Evolutionary conservation across 2,888 invertebrate species (phyloP).

Genomic region (Saturnia pavonia): DNA sequence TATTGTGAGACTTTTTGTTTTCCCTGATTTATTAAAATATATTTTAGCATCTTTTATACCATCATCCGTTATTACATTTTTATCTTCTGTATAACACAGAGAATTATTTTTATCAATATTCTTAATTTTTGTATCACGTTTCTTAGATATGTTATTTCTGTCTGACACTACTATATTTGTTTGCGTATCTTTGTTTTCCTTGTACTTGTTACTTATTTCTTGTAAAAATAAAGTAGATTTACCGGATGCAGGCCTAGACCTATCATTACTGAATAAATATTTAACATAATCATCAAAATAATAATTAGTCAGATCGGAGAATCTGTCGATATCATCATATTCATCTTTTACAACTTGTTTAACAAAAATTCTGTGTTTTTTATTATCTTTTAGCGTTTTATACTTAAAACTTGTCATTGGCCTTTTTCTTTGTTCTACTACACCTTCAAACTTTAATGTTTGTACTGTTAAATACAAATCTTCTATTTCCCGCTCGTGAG

Average conservation of each 20-base stretch:
- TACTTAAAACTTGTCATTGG: conserved; percentile 68
- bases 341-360: conserved; percentile 60
- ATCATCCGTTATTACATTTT: conserved; percentile 32
- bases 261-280: conserved; percentile 58
- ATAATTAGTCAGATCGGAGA: conserved; percentile 61
- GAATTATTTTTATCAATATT: conserved; percentile 14
- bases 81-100: conserved; percentile 30
- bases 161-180: conserved; percentile 39
- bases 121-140: conserved; percentile 39
- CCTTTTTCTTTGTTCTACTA: conserved; percentile 50
- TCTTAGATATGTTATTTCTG: conserved; percentile 38
- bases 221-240: conserved; percentile 58
- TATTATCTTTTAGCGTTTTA: conserved; percentile 50
- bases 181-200: conserved; percentile 56
- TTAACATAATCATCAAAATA: conserved; percentile 69
- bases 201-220: conserved; percentile 43
- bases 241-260: conserved; percentile 60
- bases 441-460: conserved; percentile 67
- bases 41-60: conserved; percentile 55
- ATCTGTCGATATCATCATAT: conserved; percentile 46
- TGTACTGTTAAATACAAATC: conserved; percentile 68
- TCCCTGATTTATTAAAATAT: conserved; percentile 57
- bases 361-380: conserved; percentile 70
- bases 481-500: conserved; percentile 37
- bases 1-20: conserved; percentile 72